Conservation (phyloP, 2,797 vertebrate genomes). For the Diplodus puntazzo region DNA sequence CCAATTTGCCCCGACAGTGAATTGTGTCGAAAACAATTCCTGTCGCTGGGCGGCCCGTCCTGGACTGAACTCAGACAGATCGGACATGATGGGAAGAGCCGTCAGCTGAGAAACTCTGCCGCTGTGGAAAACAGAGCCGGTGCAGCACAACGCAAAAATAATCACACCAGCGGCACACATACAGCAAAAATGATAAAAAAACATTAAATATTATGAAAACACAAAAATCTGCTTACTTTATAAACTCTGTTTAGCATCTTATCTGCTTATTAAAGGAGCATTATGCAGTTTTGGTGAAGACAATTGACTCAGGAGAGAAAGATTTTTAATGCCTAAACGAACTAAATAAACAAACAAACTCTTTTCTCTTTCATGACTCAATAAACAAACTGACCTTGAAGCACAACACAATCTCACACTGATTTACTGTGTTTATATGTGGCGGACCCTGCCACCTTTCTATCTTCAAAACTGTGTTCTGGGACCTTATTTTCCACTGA, state of each 20-base stretch:
- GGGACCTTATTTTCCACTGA: no score
- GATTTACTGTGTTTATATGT: no score
- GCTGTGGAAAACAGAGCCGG: conserved; percentile 17
- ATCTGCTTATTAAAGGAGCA: background rate
- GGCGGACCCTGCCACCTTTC: no score
- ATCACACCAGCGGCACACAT: background rate
- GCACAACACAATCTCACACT: no score
- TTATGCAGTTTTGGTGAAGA: no score
- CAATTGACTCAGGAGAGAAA: no score
- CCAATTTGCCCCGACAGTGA: conserved; percentile 69
- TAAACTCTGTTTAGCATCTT: background rate
- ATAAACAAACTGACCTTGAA: no score
- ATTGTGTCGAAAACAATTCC: conserved; percentile 70
- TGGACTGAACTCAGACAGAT: conserved; percentile 56
- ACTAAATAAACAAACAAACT: no score
- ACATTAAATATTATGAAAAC: background rate
- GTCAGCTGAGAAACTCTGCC: conserved; percentile 34
- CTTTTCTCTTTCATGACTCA: no score
- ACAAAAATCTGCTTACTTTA: background rate
- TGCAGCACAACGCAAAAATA: conserved; percentile 9
- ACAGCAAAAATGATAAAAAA: background rate
- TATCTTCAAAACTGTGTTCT: no score
- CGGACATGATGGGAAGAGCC: conserved; percentile 59
- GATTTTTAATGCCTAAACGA: no score
- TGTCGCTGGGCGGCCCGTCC: conserved; percentile 42